A percentile compares a stretch with the other conserved stretches of the same genome.
Evolutionary conservation across 2,888 invertebrate genomes (phyloP).

Genomic region (Adelphocoris suturalis): DNA sequence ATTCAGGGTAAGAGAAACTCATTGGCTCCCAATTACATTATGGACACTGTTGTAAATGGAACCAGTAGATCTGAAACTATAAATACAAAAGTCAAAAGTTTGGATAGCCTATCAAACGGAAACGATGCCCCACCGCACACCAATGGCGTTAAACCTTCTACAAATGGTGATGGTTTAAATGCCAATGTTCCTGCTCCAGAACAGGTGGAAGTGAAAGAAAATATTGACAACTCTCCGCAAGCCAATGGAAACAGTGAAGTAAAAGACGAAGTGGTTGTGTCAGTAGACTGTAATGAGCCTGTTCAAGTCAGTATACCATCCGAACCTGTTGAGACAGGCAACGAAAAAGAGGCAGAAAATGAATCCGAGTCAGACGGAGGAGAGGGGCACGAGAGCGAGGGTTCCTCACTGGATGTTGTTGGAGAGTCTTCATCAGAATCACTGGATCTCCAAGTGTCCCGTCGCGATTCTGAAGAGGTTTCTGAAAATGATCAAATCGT

Average conservation of each 20-base stretch:
- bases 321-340: not conserved
- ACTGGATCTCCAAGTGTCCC: not conserved
- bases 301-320: not conserved
- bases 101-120: not conserved
- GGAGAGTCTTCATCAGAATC: slow-evolving; percentile 6
- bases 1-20: not conserved
- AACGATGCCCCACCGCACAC: not conserved
- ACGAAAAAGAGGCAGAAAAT: not conserved
- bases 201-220: not conserved
- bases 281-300: not conserved
- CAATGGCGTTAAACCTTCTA: not conserved
- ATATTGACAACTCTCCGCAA: not conserved
- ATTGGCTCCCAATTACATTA: not conserved
- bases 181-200: not conserved
- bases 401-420: not conserved
- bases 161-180: not conserved
- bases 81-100: not conserved
- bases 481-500: not conserved
- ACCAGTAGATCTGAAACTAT: not conserved
- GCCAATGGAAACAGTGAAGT: not conserved
- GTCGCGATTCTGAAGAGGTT: not conserved
- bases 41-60: not conserved
- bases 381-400: not conserved
- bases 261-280: not conserved
- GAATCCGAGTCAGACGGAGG: not conserved